Percentiles rank a stretch among this genome's conserved stretches.
These are phyloP conservation scores for Crioceris asparagi DNA, from an alignment of 2,888 invertebrate genomes.

Conservation along the genomic window DNA sequence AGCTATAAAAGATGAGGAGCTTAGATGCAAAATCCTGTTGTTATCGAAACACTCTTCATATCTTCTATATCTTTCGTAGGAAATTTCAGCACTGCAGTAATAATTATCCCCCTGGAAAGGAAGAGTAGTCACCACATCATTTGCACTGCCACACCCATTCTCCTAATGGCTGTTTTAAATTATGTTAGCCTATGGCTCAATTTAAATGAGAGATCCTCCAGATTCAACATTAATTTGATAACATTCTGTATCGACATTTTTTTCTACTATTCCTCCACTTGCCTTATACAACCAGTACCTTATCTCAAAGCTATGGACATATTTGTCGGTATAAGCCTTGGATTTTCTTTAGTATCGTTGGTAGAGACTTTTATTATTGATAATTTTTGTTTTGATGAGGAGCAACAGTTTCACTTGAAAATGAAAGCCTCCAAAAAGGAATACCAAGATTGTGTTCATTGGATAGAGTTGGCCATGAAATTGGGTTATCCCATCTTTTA, in stretches of 20 bases:
- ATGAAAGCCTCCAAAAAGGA: conserved; percentile 9
- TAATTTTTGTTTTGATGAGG: conserved; percentile 11
- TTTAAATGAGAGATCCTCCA: conserved; percentile 12
- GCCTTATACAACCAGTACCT: conserved; percentile 11
- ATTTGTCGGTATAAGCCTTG: conserved; percentile 18
- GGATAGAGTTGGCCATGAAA: conserved; percentile 14
- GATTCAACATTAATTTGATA: conserved; percentile 14
- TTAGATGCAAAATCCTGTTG: no score
- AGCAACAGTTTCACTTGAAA: conserved; percentile 10
- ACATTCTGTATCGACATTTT: conserved; percentile 12
- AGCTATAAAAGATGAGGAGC: no score
- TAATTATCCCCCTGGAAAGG: conserved; percentile 20
- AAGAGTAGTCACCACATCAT: conserved; percentile 19
- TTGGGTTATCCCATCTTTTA: conserved; percentile 19
- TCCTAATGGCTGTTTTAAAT: conserved; percentile 18
- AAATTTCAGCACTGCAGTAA: conserved; percentile 22
- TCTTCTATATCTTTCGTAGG: no score
- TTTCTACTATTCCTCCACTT: conserved; percentile 16
- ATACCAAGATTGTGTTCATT: conserved; percentile 6
- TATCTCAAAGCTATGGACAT: conserved; percentile 23
- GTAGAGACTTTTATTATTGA: conserved; percentile 19
- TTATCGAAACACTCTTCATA: no score
- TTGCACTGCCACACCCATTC: conserved; percentile 20
- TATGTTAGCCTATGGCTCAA: conserved; percentile 23
- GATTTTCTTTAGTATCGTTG: conserved; percentile 19